Evolutionary conservation across 2,888 invertebrate species (phyloP), one percentile per base, ranked within the genome.

Genomic region (Pristionchus entomophagus): DNA sequence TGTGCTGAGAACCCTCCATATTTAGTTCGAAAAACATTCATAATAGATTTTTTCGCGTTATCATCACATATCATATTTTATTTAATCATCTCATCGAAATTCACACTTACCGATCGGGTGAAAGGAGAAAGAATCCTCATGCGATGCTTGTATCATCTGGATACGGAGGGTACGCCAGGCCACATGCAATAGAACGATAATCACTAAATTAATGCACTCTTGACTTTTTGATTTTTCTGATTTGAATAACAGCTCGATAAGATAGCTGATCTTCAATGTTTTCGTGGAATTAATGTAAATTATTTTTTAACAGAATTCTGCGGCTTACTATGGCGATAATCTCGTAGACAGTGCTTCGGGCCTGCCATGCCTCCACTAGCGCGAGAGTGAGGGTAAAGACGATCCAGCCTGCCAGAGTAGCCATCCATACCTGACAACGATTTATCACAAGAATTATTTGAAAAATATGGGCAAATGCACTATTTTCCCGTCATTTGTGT

Each of bases 371-470:
- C 10, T 80, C 78, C 8, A 80, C 5, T 10, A 80, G 10, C 3
- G 78, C 29, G 2, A 80, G 49, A 19, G 78, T 80, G 22, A 80
- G 78, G 22, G 78, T 51, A 51, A 80, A 32, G 49, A 32, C 49
- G 12, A 80, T 80, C 78, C 78, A 80, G 19, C 78, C 78, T 8
- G 29, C 49, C 22, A 80, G 51, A 22, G 78, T 80, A 0, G 78
- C 78, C 78, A 80, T 80, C 78, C 78, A 80, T 0, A 80, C 78
- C 78, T 80, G 29, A 51, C n/a, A n/a, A n/a, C n/a, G n/a, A n/a
- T n/a, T n/a, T n/a, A n/a, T n/a, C n/a, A n/a, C n/a, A n/a, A n/a
- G n/a, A n/a, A n/a, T n/a, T n/a, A n/a, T n/a, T n/a, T n/a, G n/a
- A n/a, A n/a, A n/a, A n/a, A n/a, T n/a, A n/a, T n/a, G n/a, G n/a